Percentiles rank a stretch among this genome's conserved stretches.
phyloP scores from a whole-genome alignment of 2,113 vertebrate genomes.

The Tupaia chinensis region DNA sequence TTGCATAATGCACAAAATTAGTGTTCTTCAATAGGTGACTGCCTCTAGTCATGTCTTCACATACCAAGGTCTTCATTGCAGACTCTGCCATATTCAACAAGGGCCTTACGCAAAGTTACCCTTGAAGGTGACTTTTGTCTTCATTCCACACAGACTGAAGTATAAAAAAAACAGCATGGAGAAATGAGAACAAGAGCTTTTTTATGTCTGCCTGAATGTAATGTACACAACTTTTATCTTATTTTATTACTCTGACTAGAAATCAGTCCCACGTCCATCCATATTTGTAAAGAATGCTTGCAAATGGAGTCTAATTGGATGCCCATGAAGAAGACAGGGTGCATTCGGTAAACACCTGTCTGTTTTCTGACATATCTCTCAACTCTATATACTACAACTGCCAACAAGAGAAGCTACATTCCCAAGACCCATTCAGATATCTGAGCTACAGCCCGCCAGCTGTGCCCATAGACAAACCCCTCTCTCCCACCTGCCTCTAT shows the following conservation, averaged over 20 bases:
- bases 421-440: neutral
- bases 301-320: neutral
- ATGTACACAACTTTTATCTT: neutral
- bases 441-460: neutral
- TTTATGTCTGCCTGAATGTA: neutral
- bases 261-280: neutral
- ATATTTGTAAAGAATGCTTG: neutral
- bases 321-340: neutral
- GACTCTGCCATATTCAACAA: neutral
- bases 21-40: neutral
- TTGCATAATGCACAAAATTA: neutral
- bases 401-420: neutral
- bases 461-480: rapidly evolving
- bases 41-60: neutral
- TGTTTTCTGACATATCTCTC: neutral
- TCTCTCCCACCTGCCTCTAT: neutral
- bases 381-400: neutral
- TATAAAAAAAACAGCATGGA: neutral
- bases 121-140: neutral
- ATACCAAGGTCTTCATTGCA: neutral
- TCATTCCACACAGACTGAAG: neutral
- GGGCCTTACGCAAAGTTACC: neutral
- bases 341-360: neutral
- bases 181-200: neutral
- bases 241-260: neutral